phyloP scores from a whole-genome alignment of 2,888 invertebrate genomes.

The Holacanthella duospinosa region DNA sequence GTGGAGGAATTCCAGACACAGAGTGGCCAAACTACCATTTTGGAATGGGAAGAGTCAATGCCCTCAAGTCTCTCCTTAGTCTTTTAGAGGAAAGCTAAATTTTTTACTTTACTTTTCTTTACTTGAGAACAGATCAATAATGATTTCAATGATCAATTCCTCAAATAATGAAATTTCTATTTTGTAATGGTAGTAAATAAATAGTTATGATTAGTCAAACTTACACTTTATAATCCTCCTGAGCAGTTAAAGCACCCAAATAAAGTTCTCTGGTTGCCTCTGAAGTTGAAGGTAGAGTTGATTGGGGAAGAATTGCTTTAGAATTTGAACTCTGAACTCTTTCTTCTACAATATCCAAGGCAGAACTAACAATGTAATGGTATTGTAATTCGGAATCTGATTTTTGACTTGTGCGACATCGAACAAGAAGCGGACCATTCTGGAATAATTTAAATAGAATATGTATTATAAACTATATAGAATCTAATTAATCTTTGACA shows the following conservation, averaged over 20 bases:
- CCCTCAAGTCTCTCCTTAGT: too few species aligned
- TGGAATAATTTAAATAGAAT: slow-evolving; percentile 43
- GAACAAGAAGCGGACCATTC: slow-evolving; percentile 87
- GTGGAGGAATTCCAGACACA: too few species aligned
- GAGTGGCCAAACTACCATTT: too few species aligned
- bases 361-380: slow-evolving; percentile 86
- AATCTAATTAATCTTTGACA: not conserved
- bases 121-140: too few species aligned
- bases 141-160: too few species aligned
- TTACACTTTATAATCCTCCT: slow-evolving; percentile 94
- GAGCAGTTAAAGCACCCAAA: slow-evolving; percentile 79
- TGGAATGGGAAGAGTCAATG: too few species aligned
- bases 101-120: too few species aligned
- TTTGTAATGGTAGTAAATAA: too few species aligned
- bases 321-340: slow-evolving; percentile 47
- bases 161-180: too few species aligned
- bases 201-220: too few species aligned
- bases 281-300: slow-evolving; percentile 35
- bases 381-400: slow-evolving; percentile 58
- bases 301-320: slow-evolving; percentile 24
- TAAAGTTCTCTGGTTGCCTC: slow-evolving; percentile 80
- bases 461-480: not conserved
- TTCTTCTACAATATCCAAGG: slow-evolving; percentile 81
- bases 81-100: too few species aligned
- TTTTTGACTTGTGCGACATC: slow-evolving; percentile 44